Conservation (phyloP, 1,140 invertebrate genomes). For the Pseudomyrmex dendroicus region DNA sequence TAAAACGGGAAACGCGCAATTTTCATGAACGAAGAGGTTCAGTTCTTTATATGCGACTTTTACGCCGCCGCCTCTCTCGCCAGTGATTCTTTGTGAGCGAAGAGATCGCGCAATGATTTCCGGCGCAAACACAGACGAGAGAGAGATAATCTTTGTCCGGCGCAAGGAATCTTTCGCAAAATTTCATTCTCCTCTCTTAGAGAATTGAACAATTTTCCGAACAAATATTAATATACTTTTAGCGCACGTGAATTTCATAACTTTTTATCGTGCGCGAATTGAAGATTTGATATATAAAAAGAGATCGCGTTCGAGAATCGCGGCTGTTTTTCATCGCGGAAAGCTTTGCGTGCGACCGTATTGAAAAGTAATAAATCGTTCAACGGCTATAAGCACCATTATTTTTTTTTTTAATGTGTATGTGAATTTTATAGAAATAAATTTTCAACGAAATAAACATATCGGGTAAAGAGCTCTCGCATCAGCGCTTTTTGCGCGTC, state of each 20-base stretch:
- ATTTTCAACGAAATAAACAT: background rate
- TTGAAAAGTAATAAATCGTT: slow-evolving; percentile 3
- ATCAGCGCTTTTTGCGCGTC: background rate
- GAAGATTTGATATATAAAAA: slow-evolving; percentile 6
- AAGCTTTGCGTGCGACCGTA: background rate
- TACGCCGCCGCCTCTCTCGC: too few species aligned
- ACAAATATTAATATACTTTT: slow-evolving; percentile 15
- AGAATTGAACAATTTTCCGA: background rate
- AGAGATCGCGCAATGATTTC: slow-evolving; percentile 5
- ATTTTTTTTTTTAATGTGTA: background rate
- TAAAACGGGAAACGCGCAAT: slow-evolving; percentile 44
- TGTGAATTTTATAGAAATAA: background rate
- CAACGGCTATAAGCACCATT: background rate
- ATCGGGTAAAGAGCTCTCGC: background rate
- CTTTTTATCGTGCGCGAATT: background rate
- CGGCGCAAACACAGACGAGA: slow-evolving; percentile 26
- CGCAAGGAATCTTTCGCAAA: background rate
- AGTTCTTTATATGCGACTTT: slow-evolving; percentile 41
- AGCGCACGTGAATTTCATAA: slow-evolving; percentile 21
- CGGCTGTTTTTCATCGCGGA: background rate
- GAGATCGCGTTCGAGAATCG: background rate
- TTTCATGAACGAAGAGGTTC: slow-evolving; percentile 41
- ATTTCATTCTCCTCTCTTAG: background rate
- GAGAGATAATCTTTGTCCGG: slow-evolving; percentile 15
- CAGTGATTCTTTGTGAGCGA: slow-evolving; percentile 28